Evolutionary conservation across 92 coral and sea anemone genomes (phyloP).

Genomic region (Hydrozoanthus gracilis): DNA sequence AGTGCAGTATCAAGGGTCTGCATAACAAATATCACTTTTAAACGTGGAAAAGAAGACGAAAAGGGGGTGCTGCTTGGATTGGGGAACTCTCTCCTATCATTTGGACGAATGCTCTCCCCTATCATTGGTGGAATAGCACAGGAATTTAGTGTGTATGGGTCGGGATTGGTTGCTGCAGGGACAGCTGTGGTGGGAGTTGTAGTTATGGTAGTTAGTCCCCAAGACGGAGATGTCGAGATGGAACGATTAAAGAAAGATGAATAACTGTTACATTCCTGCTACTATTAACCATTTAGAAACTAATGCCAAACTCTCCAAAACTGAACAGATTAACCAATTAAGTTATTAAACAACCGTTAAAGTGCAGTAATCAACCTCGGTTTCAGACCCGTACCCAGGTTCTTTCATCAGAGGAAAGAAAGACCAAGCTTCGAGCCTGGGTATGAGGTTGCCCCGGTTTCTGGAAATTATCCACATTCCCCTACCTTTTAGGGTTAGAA

Average conservation of each 20-base stretch:
- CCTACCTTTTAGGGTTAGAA: too few relatives aligned
- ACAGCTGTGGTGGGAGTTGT: slow-evolving; percentile 72
- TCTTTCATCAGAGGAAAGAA: too few relatives aligned
- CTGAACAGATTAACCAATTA: too few relatives aligned
- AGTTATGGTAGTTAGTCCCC: slow-evolving; percentile 58
- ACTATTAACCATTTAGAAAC: too few relatives aligned
- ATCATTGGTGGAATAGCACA: slow-evolving; percentile 87
- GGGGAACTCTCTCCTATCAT: slow-evolving; percentile 84
- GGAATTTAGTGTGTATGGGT: slow-evolving; percentile 83
- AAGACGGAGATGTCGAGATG: slow-evolving; percentile 35
- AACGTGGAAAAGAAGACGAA: slow-evolving; percentile 75
- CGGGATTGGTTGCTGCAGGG: slow-evolving; percentile 72
- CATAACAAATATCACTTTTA: slow-evolving; percentile 78
- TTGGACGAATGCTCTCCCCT: slow-evolving; percentile 97
- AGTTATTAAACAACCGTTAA: too few relatives aligned
- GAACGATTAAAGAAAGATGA: slow-evolving; percentile 42
- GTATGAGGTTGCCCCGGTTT: too few relatives aligned
- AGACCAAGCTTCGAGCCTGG: too few relatives aligned
- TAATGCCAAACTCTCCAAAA: too few relatives aligned
- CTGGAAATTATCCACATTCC: too few relatives aligned
- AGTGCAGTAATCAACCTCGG: too few relatives aligned
- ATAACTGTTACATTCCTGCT: background rate
- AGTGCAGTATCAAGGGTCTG: slow-evolving; percentile 90
- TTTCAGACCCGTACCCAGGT: too few relatives aligned
- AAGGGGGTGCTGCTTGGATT: slow-evolving; percentile 90